Evolutionary conservation across 2,888 invertebrate genomes (phyloP), one percentile per base, ranked within the genome.

Genomic region (Plebejus melissa): DNA sequence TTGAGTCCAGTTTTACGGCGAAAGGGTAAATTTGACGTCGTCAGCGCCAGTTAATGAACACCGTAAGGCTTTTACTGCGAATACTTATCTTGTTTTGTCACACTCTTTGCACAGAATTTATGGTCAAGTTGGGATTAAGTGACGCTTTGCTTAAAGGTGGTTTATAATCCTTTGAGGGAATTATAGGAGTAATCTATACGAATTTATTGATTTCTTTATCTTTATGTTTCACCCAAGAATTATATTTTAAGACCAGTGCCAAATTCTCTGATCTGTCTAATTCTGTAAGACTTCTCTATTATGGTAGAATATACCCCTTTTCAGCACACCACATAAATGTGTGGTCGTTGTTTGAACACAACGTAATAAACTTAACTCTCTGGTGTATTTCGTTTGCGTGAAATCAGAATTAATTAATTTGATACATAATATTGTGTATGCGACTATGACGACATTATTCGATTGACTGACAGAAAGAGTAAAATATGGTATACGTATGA

Each of bases 1-100:
- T 65, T 5, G 65, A 65, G 65, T 70, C 41, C 70, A 70, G 41
- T 70, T 70, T 69, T 70, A 70, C 41, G 70, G n/a, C 38, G 70
- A 70, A 70, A 70, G 41, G 70, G 70, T 41, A n/a, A 65, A 41
- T 69, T 69, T 70, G 38, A 41, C 70, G 65, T 65, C 32, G 65
- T 70, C 70, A 41, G 70, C 70, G 1, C 41, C 9, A 41, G 70
- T 41, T 70, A 70, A 70, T 70, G n/a, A 70, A 70, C 70, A 38
- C 41, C 28, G n/a, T 70, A 38, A 69, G 38, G 70, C n/a, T 70
- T 65, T 65, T 65, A 65, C 32, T 5, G 32, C 75, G 69, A 46
- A 2, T 74, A 38, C 41, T 65, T 65, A 65, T 65, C 32, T 65
- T 11, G 32, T 65, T 65, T 36, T 65, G 32, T 13, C 28, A 28